Base-by-base conservation (phyloP, 2,797 vertebrate genomes). In the Phataginus tetradactyla region DNA sequence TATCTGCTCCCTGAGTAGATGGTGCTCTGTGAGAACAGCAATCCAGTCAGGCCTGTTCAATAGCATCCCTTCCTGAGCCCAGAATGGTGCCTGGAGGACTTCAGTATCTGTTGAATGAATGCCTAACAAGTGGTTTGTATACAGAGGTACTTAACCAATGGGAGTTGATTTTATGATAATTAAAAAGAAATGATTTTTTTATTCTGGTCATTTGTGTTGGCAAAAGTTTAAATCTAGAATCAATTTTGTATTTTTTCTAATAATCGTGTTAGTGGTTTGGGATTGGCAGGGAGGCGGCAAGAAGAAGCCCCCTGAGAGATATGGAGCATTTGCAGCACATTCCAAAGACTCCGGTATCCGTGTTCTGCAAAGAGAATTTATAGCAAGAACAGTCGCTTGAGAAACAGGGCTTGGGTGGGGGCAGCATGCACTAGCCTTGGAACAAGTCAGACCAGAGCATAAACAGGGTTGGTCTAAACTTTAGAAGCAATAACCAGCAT, bases 151-250 rank as follows among this genome's bases (percentile, higher is more conserved):
- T 66, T 81, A 77, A 71, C 20, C 86, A 75, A 51, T 14, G 13
- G 9, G 13, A 86, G 7, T 49, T 72, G 5, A 69, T 88, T 86
- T 78, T 59, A 74, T 45, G 39, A 53, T 78, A 18, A 75, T 29
- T 69, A 34, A 78, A 72, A 86, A 78, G 25, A 86, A 87, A 75
- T 17, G 21, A 0, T 17, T 66, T 7, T 78, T 86, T 75, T 9
- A 14, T 59, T 6, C 13, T 55, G 11, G 1, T 89, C 37, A 66
- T 49, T 84, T 64, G 57, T 74, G 8, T 92, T 83, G n/a, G 8
- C n/a, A 66, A 79, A 86, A 51, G 7, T 66, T 93, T 51, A 69
- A 55, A 69, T 91, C 85, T 90, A 68, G 92, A 96, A 34, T 86
- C 12, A 2, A 20, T 39, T 63, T 85, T 23, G 21, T 68, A 3